Base-by-base conservation (phyloP, 2,888 invertebrate species). In the Ornithoptera priamus region DNA sequence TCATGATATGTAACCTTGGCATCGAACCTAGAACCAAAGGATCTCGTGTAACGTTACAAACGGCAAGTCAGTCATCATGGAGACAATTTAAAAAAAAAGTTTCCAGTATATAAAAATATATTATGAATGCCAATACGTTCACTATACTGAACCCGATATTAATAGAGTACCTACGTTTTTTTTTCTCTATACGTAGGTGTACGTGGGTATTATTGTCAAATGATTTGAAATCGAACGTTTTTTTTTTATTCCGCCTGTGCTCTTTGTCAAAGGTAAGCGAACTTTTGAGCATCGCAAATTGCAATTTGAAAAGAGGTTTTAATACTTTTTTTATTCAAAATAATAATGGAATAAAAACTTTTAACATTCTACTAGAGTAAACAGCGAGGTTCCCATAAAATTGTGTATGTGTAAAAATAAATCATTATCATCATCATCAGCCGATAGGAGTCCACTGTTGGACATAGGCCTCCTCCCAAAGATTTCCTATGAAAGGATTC, bases 191-290 rank as follows among this genome's bases (percentile, higher is more conserved):
- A 58, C 59, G 67, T 67, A 39, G 64, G 67, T 22, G 67, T 61
- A 57, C 39, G 39, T 30, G 46, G 50, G 56, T 67, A 42, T 62
- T 69, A 62, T 67, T 62, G 68, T 59, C 72, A 72, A 62, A 36
- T 69, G 59, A 42, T 46, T 56, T 60, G 46, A 73, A 73, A 75
- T 74, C 72, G 67, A 71, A 75, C 72, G 30, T 70, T 76, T 75
- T 75, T 75, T 76, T 78, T 75, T 78, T 72, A 18, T 22, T 72
- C 74, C 65, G 72, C 73, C 75, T 79, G 75, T 74, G 62, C 36
- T 69, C 72, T 68, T 67, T 71, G 71, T 75, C 72, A 71, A 71
- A 68, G 60, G 77, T 75, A 69, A 71, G 71, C 71, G 73, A 72
- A 76, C 75, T 66, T 39, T 70, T 17, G 20, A 59, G 68, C 65